Base-by-base conservation (phyloP, 64 coral and sea anemone species). In the Dendronephthya gigantea region DNA sequence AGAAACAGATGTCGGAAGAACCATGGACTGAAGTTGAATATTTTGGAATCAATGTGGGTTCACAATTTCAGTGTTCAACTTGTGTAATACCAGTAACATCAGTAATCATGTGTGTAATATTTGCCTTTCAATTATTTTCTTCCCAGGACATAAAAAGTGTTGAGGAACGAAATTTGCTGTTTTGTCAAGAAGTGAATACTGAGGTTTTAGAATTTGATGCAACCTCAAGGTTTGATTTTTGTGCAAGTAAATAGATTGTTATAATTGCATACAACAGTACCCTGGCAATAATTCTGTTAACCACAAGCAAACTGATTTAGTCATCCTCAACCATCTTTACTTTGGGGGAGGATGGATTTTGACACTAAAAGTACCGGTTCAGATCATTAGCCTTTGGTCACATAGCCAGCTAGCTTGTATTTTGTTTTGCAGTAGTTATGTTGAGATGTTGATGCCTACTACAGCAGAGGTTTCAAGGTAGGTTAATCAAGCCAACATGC, bases 1-100 rank as follows among this genome's bases (percentile, higher is more conserved):
- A 98, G 82, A 89, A 98, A 69, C 93, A 93, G 56, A 89, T 93
- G 49, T 87, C 92, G 19, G 92, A 93, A 82, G 95, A 98, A 45
- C 84, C 86, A 33, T 98, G 95, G 95, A 83, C 83, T 40, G 84
- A 85, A 28, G 84, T 98, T n/a, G 62, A 91, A 52, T 89, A 93
- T 83, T 88, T 87, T 62, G 82, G 35, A 83, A 65, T 82, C 39
- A 90, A 92, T 82, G 95, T 98, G 62, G 35, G 27, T 16, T 43
- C 10, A 37, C 4, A 55, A 22, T 19, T 15, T 48, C 6, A 69
- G 41, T 47, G 10, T 89, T 32, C n/a, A n/a, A n/a, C n/a, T n/a
- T n/a, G n/a, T n/a, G n/a, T n/a, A n/a, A 45, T 45, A 45, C 41
- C 4, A 45, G 41, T 45, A 45, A 45, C 11, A 45, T 45, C 11